These are phyloP conservation scores for Notolabrus celidotus DNA, from an alignment of 2,797 vertebrate genomes.

Conservation along the genomic window DNA sequence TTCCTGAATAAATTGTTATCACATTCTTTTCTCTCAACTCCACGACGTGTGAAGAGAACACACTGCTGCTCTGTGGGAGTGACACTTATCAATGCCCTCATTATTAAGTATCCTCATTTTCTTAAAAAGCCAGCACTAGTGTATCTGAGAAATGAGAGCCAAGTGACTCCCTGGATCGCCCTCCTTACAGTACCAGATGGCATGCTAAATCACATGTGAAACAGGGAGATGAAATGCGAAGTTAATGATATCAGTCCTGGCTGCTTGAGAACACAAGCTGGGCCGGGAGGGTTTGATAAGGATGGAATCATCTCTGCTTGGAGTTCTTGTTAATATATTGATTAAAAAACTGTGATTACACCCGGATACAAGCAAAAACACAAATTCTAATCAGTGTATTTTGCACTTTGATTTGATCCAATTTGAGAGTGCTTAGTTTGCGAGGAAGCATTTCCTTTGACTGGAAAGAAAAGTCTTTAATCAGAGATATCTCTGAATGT, in stretches of 20 bases:
- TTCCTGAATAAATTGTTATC: background rate
- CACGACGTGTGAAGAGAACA: conserved; percentile 4
- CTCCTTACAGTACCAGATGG: conserved; percentile 48
- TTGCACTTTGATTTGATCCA: conserved; percentile 36
- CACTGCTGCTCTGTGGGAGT: background rate
- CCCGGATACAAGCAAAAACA: conserved; percentile 9
- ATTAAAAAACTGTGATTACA: conserved; percentile 38
- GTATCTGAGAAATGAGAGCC: conserved; percentile 24
- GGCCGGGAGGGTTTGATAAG: conserved; percentile 31
- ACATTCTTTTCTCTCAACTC: background rate
- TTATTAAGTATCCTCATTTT: conserved; percentile 38
- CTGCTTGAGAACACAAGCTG: conserved; percentile 30
- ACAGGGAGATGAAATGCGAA: conserved; percentile 43
- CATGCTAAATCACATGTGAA: conserved; percentile 39
- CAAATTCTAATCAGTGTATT: conserved; percentile 39
- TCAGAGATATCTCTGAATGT: conserved; percentile 38
- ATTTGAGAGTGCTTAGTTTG: conserved; percentile 31
- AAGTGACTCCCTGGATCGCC: conserved; percentile 35
- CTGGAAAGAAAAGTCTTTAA: conserved; percentile 42
- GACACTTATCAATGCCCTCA: conserved; percentile 15
- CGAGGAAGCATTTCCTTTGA: conserved; percentile 7
- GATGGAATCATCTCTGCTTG: conserved; percentile 29
- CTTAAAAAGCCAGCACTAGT: conserved; percentile 19
- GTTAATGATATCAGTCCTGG: conserved; percentile 42
- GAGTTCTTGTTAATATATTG: conserved; percentile 44